Conservation (phyloP, 2,888 invertebrate species). For the Drosophila recens region DNA sequence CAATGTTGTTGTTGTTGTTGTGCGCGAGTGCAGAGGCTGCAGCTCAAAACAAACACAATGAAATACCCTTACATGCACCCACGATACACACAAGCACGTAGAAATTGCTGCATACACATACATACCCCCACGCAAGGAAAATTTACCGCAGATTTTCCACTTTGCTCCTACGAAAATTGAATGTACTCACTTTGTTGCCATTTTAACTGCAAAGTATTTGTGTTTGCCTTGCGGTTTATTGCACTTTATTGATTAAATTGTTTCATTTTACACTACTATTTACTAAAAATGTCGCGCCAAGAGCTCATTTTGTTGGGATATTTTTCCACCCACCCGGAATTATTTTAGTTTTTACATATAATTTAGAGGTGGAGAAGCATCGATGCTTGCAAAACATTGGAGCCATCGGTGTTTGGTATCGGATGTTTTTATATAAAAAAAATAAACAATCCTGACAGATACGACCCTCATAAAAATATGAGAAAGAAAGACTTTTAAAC, state of each 20-base stretch:
- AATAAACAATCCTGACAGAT: too few species aligned
- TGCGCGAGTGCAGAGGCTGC: conserved; percentile 43
- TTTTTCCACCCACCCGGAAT: too few species aligned
- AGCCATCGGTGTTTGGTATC: too few species aligned
- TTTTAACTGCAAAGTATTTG: conserved; percentile 27
- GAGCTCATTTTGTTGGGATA: too few species aligned
- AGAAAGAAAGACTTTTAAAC: too few species aligned
- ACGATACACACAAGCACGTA: conserved; percentile 27
- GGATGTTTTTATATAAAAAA: too few species aligned
- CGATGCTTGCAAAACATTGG: too few species aligned
- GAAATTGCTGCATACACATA: conserved; percentile 35
- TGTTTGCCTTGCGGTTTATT: conserved; percentile 14
- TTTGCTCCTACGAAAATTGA: neutral
- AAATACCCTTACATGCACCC: conserved; percentile 69
- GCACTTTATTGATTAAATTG: conserved; percentile 47
- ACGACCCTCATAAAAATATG: too few species aligned
- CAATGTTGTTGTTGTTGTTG: neutral
- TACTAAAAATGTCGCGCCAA: conserved; percentile 3
- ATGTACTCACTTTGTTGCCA: conserved; percentile 68
- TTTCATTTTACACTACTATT: conserved; percentile 31
- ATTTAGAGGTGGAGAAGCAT: too few species aligned
- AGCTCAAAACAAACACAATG: conserved; percentile 66
- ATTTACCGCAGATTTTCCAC: conserved; percentile 19
- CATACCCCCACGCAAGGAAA: conserved; percentile 37
- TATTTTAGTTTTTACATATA: too few species aligned